phyloP scores from a whole-genome alignment of 2,888 invertebrate species.

The Drosophila incognita region DNA sequence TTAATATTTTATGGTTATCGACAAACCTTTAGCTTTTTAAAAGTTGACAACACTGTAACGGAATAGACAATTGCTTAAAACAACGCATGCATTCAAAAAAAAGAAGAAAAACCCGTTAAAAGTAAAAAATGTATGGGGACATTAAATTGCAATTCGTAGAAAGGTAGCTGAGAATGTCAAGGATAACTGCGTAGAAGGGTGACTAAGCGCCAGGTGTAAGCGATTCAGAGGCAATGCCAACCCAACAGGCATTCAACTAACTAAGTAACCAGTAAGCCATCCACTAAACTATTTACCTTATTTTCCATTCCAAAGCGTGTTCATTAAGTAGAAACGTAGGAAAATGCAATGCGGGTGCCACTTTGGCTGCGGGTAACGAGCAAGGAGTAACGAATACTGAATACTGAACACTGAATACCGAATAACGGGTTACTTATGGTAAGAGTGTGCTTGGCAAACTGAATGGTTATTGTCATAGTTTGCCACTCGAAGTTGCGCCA shows the following conservation, averaged over 20 bases:
- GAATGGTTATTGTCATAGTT: constrained; percentile 60
- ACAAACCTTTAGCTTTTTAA: background rate
- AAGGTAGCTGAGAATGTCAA: constrained; percentile 54
- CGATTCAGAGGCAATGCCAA: constrained; percentile 24
- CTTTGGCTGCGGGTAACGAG: constrained; percentile 21
- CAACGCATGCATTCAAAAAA: constrained; percentile 11
- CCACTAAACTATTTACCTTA: constrained; percentile 52
- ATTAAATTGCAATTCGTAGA: constrained; percentile 47
- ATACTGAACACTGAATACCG: constrained; percentile 1
- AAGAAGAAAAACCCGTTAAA: constrained; percentile 52
- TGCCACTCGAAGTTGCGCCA: constrained; percentile 56
- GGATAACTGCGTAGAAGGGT: constrained; percentile 59
- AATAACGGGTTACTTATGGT: constrained; percentile 41
- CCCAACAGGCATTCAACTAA: constrained; percentile 11
- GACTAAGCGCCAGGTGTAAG: constrained; percentile 63
- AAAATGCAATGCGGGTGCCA: constrained; percentile 31
- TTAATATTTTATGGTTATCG: background rate
- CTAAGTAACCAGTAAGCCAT: constrained; percentile 46
- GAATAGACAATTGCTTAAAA: constrained; percentile 42
- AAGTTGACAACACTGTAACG: background rate
- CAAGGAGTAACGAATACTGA: constrained; percentile 5
- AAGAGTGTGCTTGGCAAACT: constrained; percentile 37
- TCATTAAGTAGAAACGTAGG: constrained; percentile 36
- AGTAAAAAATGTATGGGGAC: constrained; percentile 39
- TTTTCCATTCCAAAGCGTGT: constrained; percentile 47